phyloP scores from a whole-genome alignment of 2,888 invertebrate species.

The Nowickia ferox region DNA sequence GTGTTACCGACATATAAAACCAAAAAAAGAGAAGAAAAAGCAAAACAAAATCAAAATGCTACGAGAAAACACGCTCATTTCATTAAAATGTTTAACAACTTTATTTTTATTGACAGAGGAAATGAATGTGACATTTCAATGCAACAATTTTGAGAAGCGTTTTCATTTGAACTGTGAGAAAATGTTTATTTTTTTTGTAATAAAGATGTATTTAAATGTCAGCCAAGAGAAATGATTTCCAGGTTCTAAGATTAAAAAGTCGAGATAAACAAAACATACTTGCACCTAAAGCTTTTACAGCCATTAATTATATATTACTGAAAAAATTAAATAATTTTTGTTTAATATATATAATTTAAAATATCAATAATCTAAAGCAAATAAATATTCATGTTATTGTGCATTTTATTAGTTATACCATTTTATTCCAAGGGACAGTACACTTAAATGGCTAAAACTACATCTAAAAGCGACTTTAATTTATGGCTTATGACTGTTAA shows the following conservation, averaged over 20 bases:
- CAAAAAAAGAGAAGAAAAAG: neutral
- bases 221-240: neutral
- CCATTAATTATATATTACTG: too few species aligned
- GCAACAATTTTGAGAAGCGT: constrained; percentile 39
- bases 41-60: constrained; percentile 24
- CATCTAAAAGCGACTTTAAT: constrained; percentile 45
- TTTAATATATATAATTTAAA: too few species aligned
- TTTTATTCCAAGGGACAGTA: constrained; percentile 1
- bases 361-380: too few species aligned
- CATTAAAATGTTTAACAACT: constrained; percentile 70
- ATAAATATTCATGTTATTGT: neutral
- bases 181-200: constrained; percentile 38
- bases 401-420: constrained; percentile 16
- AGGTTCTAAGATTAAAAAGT: too few species aligned
- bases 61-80: constrained; percentile 40
- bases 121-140: constrained; percentile 67
- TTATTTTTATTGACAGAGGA: constrained; percentile 66
- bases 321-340: too few species aligned
- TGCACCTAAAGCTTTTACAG: too few species aligned
- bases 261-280: too few species aligned
- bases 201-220: constrained; percentile 6
- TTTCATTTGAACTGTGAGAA: constrained; percentile 2
- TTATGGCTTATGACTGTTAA: constrained; percentile 65
- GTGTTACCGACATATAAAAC: constrained; percentile 50
- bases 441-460: constrained; percentile 62